These are phyloP conservation scores for Karalla daura DNA, from an alignment of 2,797 vertebrate species.

Conservation along the genomic window DNA sequence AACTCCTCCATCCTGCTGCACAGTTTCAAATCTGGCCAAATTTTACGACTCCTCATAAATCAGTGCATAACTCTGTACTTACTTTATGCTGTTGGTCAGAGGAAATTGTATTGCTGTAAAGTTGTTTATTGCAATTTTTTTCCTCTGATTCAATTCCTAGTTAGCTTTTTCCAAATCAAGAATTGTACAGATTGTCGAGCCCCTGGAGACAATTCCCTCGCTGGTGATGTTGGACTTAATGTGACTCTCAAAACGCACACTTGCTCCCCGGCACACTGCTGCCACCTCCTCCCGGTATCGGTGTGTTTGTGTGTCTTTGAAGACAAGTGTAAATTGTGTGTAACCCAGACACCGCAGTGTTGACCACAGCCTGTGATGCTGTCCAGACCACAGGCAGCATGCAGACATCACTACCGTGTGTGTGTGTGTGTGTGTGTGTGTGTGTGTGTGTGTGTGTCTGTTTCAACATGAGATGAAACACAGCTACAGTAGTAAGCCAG, in stretches of 20 bases:
- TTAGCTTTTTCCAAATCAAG: neutral
- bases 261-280: conserved; percentile 25
- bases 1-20: neutral
- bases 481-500: conserved; percentile 79
- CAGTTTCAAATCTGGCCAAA: neutral
- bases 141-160: neutral
- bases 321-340: conserved; percentile 77
- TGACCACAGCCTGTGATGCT: conserved; percentile 75
- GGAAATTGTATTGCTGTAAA: neutral
- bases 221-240: conserved; percentile 5
- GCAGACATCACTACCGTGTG: conserved; percentile 71
- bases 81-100: neutral
- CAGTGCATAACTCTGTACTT: neutral
- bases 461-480: conserved; percentile 77
- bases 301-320: conserved; percentile 54
- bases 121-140: neutral
- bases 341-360: conserved; percentile 69
- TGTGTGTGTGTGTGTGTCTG: conserved; percentile 42
- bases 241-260: conserved; percentile 39
- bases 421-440: conserved; percentile 33
- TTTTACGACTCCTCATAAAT: neutral
- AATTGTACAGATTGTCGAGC: conserved; percentile 11
- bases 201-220: neutral
- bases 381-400: conserved; percentile 76
- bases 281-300: conserved; percentile 35